Evolutionary conservation across 2,113 vertebrate species (phyloP).

Genomic region (Pelvicachromis taeniatus): DNA sequence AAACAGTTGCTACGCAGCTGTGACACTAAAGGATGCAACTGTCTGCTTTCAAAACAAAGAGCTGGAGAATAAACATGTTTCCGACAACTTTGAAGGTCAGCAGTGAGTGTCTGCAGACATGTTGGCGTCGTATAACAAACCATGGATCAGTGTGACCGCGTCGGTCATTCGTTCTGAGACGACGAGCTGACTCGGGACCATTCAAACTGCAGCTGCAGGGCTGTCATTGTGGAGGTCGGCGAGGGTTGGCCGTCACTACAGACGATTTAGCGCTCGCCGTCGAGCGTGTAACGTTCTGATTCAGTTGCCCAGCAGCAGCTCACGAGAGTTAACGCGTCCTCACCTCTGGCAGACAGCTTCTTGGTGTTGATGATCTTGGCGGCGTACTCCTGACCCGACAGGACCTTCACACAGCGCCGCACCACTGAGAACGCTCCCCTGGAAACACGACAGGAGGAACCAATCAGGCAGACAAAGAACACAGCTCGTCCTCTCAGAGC

Average conservation of each 20-base stretch:
- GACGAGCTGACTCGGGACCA: not conserved
- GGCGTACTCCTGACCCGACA: constrained; percentile 65
- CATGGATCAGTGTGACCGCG: not conserved
- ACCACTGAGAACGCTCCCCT: constrained; percentile 70
- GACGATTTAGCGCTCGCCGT: not conserved
- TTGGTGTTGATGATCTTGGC: constrained; percentile 74
- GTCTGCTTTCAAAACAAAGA: not conserved
- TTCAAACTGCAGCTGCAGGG: not conserved
- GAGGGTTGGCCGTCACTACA: not conserved
- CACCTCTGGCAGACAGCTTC: constrained; percentile 66
- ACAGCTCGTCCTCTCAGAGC: not conserved
- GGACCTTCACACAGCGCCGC: constrained; percentile 65
- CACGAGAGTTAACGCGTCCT: not conserved
- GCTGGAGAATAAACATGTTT: not conserved
- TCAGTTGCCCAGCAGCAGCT: not conserved
- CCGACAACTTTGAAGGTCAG: not conserved
- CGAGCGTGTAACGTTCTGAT: not conserved
- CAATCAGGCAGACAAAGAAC: not conserved
- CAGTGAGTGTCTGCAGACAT: not conserved
- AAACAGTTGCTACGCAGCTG: not conserved
- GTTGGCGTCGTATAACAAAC: not conserved
- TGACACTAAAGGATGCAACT: not conserved
- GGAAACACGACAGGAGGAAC: constrained; percentile 12
- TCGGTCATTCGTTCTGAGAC: not conserved
- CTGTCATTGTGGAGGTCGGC: not conserved